Percentiles rank a stretch among this genome's conserved stretches.
Evolutionary conservation across 1,140 invertebrate species (phyloP).

Genomic region (Ephestia elutella): DNA sequence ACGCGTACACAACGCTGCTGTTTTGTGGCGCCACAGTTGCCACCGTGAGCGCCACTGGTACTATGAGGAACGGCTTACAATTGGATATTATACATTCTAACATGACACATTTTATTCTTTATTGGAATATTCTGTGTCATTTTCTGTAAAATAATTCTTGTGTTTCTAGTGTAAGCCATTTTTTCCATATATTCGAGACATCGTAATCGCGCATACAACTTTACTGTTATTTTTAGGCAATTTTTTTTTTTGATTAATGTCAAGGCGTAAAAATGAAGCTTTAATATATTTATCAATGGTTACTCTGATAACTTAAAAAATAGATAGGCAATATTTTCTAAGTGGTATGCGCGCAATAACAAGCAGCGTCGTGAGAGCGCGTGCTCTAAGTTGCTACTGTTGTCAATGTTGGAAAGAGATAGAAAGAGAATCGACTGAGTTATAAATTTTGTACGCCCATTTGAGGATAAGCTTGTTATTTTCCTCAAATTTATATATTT

Average conservation of each 20-base stretch:
- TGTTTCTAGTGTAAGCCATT: slow-evolving; percentile 14
- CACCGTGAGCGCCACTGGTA: slow-evolving; percentile 10
- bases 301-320: no score
- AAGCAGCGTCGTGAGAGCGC: slow-evolving; percentile 32
- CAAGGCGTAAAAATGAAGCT: no score
- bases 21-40: slow-evolving; percentile 21
- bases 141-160: no score
- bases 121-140: neutral
- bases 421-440: slow-evolving; percentile 13
- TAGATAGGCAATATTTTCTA: no score
- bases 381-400: slow-evolving; percentile 36
- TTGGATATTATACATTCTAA: neutral
- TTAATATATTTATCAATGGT: no score
- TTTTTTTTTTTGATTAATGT: neutral
- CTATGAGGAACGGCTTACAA: neutral
- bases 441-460: neutral
- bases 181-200: slow-evolving; percentile 3
- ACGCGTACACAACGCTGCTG: slow-evolving; percentile 29
- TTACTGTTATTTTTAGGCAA: neutral
- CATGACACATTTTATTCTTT: neutral
- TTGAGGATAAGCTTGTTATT: neutral
- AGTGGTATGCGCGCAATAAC: slow-evolving; percentile 21
- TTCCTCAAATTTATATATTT: no score
- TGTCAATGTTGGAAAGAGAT: slow-evolving; percentile 27
- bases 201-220: slow-evolving; percentile 20